A percentile compares a stretch with the other conserved stretches of the same genome.
phyloP scores from a whole-genome alignment of 2,797 vertebrate species.

The Rhabdophis nuchalis region DNA sequence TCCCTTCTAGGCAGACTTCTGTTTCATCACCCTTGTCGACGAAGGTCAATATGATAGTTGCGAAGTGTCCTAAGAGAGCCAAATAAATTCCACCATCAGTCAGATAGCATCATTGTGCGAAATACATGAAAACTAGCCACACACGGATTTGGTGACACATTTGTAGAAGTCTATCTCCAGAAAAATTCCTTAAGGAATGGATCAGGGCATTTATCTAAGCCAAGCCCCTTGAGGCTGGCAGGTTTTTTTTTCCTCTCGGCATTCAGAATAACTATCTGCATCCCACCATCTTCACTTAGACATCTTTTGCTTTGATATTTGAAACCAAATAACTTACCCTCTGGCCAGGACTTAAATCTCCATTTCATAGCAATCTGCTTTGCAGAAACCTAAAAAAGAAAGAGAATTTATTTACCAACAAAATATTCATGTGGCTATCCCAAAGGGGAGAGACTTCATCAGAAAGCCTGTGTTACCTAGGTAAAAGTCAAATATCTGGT shows the following conservation, averaged over 20 bases:
- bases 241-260: neutral
- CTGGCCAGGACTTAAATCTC: constrained; percentile 95
- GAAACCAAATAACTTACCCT: constrained; percentile 74
- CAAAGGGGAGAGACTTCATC: neutral
- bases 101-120: accelerated
- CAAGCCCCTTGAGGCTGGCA: neutral
- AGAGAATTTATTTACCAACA: neutral
- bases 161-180: neutral
- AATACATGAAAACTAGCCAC: neutral
- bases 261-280: neutral
- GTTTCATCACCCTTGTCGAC: constrained; percentile 86
- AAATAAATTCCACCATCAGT: constrained; percentile 37
- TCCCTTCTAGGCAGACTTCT: constrained; percentile 85
- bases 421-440: neutral
- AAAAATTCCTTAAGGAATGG: neutral
- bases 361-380: constrained; percentile 93
- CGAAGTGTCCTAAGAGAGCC: constrained; percentile 83
- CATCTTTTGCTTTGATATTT: neutral
- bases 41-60: constrained; percentile 84
- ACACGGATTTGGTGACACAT: neutral
- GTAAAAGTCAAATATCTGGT: neutral
- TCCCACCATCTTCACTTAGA: neutral
- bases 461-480: neutral
- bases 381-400: constrained; percentile 78
- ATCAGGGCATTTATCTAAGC: neutral